These are phyloP conservation scores for Isaurus tuberculatus DNA, from an alignment of 92 coral and sea anemone genomes.

Conservation along the genomic window DNA sequence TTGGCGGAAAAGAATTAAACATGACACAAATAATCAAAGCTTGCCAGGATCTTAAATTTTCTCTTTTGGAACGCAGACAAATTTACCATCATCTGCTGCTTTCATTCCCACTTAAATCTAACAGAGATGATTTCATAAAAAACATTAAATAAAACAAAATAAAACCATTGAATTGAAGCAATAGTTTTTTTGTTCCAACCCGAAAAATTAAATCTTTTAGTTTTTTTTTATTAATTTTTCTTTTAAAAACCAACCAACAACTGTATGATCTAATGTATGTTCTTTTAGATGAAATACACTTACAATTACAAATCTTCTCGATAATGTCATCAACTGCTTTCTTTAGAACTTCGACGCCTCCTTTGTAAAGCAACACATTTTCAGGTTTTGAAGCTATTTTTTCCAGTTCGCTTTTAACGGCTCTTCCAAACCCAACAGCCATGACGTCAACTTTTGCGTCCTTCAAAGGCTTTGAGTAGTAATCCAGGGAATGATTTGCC, in stretches of 20 bases:
- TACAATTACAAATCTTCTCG: constrained; percentile 19
- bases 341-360: neutral
- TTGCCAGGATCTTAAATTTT: too few species aligned
- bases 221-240: too few species aligned
- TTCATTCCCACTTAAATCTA: too few species aligned
- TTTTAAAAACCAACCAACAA: too few species aligned
- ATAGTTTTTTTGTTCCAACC: too few species aligned
- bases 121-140: neutral
- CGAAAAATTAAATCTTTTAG: too few species aligned
- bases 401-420: neutral
- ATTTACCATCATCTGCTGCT: too few species aligned
- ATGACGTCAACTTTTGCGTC: neutral
- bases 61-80: too few species aligned
- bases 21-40: too few species aligned
- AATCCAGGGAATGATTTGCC: neutral
- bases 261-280: neutral
- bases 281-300: neutral
- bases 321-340: neutral
- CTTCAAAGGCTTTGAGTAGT: neutral
- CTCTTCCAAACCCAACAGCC: neutral
- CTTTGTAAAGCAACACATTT: neutral
- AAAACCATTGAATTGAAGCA: too few species aligned
- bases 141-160: neutral
- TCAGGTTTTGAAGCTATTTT: neutral
- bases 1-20: too few species aligned